Base-by-base conservation (phyloP, 2,113 vertebrate genomes). In the Lontra canadensis region DNA sequence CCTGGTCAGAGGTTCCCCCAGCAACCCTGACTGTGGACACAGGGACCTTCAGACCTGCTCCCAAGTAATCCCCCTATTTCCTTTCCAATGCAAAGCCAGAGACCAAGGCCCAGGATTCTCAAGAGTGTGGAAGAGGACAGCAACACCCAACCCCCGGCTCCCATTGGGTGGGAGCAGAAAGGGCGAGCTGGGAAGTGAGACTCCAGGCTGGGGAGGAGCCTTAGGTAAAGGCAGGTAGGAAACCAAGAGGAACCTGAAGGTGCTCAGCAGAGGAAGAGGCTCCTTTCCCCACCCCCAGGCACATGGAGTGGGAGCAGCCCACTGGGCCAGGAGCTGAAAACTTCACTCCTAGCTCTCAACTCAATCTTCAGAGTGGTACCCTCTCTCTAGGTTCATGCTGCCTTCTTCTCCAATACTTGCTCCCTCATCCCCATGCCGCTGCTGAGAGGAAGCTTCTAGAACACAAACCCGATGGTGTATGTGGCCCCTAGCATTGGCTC, bases 161-260 rank as follows among this genome's bases (percentile, higher is more conserved):
- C 39, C 4, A 17, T 39, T 20, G 65, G 17, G 34, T 2, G 2
- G n/a, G 44, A 18, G 18, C 4, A 3, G 17, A 25, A 3, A 11
- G 10, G n/a, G 44, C 10, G 18, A 8, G 3, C 6, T 7, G 4
- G 18, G 12, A 13, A 42, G 39, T 4, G 36, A 93, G 61, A 9
- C 57, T 55, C 63, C 14, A 25, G 34, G 6, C 57, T 87, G 29
- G 29, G 67, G 9, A 31, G 61, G 44, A 80, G n/a, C 47, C 26
- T 4, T 2, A 55, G 92, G 79, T 71, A 8, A 59, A 88, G 14
- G 55, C 20, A 67, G 55, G 47, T 31, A 52, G 34, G 44, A 10
- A 63, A 23, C 52, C 36, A 65, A 52, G 21, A 89, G 36, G 36
- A 55, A 63, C 3, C 11, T 21, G 7, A 47, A 9, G 7, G 23